phyloP scores from a whole-genome alignment of 1,140 invertebrate species.

The Oryctes rhinoceros region DNA sequence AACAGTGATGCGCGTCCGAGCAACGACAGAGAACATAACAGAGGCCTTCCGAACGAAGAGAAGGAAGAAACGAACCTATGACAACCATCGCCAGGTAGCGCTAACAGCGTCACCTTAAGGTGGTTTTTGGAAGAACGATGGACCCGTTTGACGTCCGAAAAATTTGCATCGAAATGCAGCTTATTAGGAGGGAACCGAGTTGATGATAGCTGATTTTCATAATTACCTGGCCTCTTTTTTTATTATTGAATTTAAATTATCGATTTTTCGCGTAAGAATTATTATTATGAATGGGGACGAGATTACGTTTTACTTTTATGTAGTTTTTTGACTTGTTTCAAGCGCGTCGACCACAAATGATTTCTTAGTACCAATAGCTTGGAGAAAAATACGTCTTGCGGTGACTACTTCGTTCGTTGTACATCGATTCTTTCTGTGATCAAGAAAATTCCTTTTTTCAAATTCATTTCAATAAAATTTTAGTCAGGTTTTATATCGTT shows the following conservation, averaged over 20 bases:
- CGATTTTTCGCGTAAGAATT: not conserved
- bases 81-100: not conserved
- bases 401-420: too few relatives aligned
- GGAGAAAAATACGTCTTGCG: too few relatives aligned
- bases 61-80: not conserved
- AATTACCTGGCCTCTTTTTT: not conserved
- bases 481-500: too few relatives aligned
- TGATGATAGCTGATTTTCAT: slow-evolving; percentile 13
- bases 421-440: too few relatives aligned
- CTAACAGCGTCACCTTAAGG: not conserved
- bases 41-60: not conserved
- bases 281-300: slow-evolving; percentile 2
- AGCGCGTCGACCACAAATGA: too few relatives aligned
- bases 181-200: not conserved
- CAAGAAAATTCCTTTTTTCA: too few relatives aligned
- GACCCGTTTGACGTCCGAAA: not conserved
- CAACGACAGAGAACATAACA: not conserved
- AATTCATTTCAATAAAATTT: too few relatives aligned
- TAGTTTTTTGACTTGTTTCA: too few relatives aligned
- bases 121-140: not conserved
- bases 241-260: slow-evolving; percentile 4
- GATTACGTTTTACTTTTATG: too few relatives aligned
- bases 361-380: too few relatives aligned
- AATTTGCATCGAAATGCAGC: slow-evolving; percentile 7
- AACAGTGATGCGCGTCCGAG: too few relatives aligned